Percentiles rank a stretch among this genome's conserved stretches.
Conservation (phyloP, 2,113 vertebrate genomes). For the Lagopus muta region DNA sequence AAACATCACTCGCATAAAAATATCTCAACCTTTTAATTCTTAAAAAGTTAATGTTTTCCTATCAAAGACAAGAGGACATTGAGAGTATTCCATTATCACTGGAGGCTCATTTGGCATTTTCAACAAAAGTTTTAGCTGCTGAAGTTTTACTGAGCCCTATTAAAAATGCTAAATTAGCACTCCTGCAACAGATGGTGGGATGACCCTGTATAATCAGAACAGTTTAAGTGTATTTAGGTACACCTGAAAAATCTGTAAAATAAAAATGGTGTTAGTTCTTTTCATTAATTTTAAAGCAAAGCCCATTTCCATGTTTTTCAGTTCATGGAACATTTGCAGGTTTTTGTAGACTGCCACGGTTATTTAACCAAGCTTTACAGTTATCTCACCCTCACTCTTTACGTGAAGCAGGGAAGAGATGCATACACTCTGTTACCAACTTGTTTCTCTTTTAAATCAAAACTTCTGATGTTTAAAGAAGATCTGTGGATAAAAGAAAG, state of each 20-base stretch:
- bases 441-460: constrained; percentile 44
- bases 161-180: neutral
- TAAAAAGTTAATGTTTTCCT: neutral
- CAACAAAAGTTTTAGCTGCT: neutral
- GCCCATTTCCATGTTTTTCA: constrained; percentile 47
- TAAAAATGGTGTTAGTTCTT: constrained; percentile 44
- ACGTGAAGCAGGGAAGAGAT: constrained; percentile 10
- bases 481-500: constrained; percentile 6
- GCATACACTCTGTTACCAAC: neutral
- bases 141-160: neutral
- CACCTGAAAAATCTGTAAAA: constrained; percentile 22
- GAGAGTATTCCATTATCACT: neutral
- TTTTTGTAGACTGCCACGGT: neutral
- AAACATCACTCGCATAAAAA: neutral
- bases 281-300: constrained; percentile 52
- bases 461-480: constrained; percentile 60
- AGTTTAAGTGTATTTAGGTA: constrained; percentile 9
- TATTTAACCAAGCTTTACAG: constrained; percentile 43
- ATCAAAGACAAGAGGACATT: neutral
- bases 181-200: neutral
- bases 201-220: neutral
- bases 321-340: constrained; percentile 31
- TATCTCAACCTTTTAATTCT: neutral
- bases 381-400: constrained; percentile 1
- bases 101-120: neutral